These are phyloP conservation scores for Eulemur macaco DNA, from an alignment of 2,113 vertebrate genomes.

Conservation along the genomic window DNA sequence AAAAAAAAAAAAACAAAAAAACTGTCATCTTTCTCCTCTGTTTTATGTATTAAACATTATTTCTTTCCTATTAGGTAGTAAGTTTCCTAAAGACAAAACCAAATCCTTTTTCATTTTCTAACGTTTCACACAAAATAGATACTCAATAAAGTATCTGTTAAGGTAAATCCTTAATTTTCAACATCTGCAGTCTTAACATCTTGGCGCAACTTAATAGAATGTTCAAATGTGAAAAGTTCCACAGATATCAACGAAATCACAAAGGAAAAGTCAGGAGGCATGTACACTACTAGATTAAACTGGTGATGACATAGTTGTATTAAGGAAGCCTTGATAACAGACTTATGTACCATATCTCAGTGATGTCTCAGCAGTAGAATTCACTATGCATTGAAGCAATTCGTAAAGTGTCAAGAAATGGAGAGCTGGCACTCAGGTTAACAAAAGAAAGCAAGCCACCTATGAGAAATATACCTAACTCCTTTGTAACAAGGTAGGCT, in stretches of 20 bases:
- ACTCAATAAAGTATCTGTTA: background rate
- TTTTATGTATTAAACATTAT: background rate
- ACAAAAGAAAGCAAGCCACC: background rate
- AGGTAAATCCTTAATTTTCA: constrained; percentile 37
- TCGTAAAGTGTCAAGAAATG: background rate
- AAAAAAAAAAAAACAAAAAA: background rate
- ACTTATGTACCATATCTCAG: rapidly evolving
- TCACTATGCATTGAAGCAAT: background rate
- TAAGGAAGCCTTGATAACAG: background rate
- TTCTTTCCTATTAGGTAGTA: background rate
- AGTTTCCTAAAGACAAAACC: background rate
- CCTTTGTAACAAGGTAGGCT: background rate
- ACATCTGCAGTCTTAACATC: background rate
- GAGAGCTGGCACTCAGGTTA: background rate
- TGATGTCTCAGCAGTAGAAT: background rate
- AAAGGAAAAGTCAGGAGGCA: background rate
- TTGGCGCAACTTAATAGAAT: background rate
- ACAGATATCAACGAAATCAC: background rate
- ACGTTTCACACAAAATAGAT: background rate
- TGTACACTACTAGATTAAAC: background rate
- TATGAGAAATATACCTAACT: constrained; percentile 44
- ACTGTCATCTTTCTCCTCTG: background rate
- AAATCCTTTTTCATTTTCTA: background rate
- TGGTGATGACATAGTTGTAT: rapidly evolving
- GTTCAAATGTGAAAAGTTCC: background rate